A percentile compares a stretch with the other conserved stretches of the same genome.
These are phyloP conservation scores for Synergus laeviventris DNA, from an alignment of 2,888 invertebrate genomes.

Conservation along the genomic window DNA sequence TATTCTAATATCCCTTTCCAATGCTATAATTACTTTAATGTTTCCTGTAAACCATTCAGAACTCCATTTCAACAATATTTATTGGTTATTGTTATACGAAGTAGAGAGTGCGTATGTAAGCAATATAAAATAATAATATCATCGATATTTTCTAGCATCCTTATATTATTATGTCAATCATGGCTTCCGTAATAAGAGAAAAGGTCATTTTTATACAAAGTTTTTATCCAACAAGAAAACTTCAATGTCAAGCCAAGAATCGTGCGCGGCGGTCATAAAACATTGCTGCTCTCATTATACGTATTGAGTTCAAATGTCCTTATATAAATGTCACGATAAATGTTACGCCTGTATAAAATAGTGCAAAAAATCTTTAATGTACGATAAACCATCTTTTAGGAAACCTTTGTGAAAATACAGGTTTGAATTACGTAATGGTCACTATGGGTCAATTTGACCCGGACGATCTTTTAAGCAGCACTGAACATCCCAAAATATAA, in stretches of 20 bases:
- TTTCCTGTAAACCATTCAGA: background rate
- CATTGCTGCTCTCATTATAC: slow-evolving; percentile 1
- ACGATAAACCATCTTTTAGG: no score
- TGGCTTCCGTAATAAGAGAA: background rate
- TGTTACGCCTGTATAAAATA: background rate
- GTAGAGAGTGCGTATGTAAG: background rate
- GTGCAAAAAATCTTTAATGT: no score
- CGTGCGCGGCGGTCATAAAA: background rate
- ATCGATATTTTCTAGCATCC: background rate
- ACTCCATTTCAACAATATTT: background rate
- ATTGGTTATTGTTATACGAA: background rate
- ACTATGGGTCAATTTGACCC: no score
- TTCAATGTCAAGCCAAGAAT: slow-evolving; percentile 18
- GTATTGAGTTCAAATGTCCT: background rate
- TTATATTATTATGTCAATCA: background rate
- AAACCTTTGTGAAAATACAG: no score
- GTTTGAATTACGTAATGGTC: no score
- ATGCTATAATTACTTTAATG: background rate
- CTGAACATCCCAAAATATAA: no score
- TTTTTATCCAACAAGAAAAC: slow-evolving; percentile 6
- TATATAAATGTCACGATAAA: background rate
- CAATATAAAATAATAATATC: background rate
- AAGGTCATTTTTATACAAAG: slow-evolving; percentile 2
- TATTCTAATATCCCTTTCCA: background rate
- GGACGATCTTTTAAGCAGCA: no score